These are phyloP conservation scores for Molanna angustata DNA, from an alignment of 2,888 invertebrate genomes.

Conservation along the genomic window DNA sequence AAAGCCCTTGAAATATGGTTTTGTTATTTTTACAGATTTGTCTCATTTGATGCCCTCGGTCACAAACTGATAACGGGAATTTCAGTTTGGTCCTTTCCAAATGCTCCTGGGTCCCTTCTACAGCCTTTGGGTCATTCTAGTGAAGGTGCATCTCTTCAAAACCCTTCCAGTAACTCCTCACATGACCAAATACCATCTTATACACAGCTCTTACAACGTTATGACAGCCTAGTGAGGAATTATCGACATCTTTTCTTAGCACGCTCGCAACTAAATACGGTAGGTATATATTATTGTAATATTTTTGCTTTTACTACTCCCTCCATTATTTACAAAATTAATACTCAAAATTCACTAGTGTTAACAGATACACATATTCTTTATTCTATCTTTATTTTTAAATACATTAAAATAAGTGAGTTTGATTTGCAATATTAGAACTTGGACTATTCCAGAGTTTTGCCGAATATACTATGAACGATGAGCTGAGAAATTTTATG, in stretches of 20 bases:
- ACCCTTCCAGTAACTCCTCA: conserved; percentile 35
- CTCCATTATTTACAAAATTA: too few species aligned
- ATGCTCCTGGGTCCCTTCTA: conserved; percentile 43
- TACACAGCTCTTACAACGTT: conserved; percentile 52
- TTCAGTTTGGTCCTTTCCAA: conserved; percentile 47
- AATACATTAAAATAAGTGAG: too few species aligned
- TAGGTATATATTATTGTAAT: conserved; percentile 11
- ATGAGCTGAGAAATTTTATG: too few species aligned
- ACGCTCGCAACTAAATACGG: conserved; percentile 35
- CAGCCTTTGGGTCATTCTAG: conserved; percentile 22
- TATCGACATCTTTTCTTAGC: conserved; percentile 53
- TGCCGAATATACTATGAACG: too few species aligned
- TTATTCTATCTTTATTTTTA: too few species aligned
- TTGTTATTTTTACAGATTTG: conserved; percentile 59
- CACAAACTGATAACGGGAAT: conserved; percentile 83
- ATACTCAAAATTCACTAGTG: too few species aligned
- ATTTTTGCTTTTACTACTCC: too few species aligned
- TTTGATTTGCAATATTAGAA: too few species aligned
- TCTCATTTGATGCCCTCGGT: conserved; percentile 79
- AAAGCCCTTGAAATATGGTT: too few species aligned
- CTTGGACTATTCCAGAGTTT: too few species aligned
- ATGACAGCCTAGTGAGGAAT: conserved; percentile 52
- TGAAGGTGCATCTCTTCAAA: conserved; percentile 37
- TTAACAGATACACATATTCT: too few species aligned
- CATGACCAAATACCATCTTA: conserved; percentile 47